phyloP scores from a whole-genome alignment of 2,888 invertebrate genomes.

The Phanerotoma sp. region DNA sequence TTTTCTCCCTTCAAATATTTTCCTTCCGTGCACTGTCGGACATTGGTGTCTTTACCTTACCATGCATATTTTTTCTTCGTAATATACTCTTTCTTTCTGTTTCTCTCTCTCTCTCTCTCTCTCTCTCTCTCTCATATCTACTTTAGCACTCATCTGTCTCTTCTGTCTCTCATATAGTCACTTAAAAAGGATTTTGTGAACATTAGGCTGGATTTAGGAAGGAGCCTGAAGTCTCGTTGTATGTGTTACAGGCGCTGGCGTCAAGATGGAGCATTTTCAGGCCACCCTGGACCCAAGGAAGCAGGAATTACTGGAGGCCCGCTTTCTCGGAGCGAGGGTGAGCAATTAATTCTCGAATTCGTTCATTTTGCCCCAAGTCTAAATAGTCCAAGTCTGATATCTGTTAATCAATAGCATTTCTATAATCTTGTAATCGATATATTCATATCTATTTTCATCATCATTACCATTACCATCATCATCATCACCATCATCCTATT shows the following conservation, averaged over 20 bases:
- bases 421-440: no score
- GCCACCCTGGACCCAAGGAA: conserved; percentile 97
- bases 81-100: no score
- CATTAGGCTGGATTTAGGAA: background rate
- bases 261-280: conserved; percentile 96
- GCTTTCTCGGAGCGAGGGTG: conserved; percentile 95
- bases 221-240: conserved; percentile 14
- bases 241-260: conserved; percentile 75
- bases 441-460: no score
- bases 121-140: background rate
- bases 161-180: conserved; percentile 16
- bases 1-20: no score
- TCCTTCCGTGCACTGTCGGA: no score
- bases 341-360: conserved; percentile 56
- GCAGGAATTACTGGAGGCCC: conserved; percentile 97
- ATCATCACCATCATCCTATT: no score
- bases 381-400: background rate
- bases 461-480: no score
- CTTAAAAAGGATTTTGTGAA: conserved; percentile 2
- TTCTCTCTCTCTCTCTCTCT: no score
- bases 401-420: background rate
- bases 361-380: background rate
- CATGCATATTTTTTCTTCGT: no score
- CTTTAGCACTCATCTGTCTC: conserved; percentile 12
- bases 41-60: no score